Evolutionary conservation across 2,888 invertebrate species (phyloP), one percentile per base, ranked within the genome.

Genomic region (Drosophila birchii): DNA sequence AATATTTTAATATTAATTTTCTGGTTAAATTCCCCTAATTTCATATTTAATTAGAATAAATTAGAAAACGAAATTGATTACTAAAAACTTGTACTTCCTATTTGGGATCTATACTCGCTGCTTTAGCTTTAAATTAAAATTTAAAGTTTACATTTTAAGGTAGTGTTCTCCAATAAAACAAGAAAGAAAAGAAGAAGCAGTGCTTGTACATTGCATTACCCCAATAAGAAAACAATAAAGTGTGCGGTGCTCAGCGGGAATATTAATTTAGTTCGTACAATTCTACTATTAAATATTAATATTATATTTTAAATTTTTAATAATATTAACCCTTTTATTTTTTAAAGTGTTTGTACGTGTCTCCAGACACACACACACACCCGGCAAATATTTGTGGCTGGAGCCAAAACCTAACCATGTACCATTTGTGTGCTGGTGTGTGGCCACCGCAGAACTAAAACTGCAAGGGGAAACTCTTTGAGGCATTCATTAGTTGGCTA

Each of bases 401-500:
- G 69, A 58, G 87, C 80, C 72, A 64, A 76, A 78, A 83, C 69
- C 67, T 56, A 64, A 62, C 44, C 62, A 51, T 61, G 56, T 70
- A 23, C 49, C 43, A 45, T 53, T 55, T 45, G 62, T 61, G 53
- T 54, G 45, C 56, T 51, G 64, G 67, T 64, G 36, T 57, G 62
- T 60, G 49, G 49, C 51, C 20, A 56, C 71, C 80, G 71, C 68
- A 75, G 66, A 85, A 82, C 82, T 82, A 73, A 81, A 81, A 85
- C 68, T 81, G 85, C 78, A 82, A 64, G 72, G 61, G 63, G 51
- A 75, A 78, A 73, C 63, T 84, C 84, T 81, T 84, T 81, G 81
- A 84, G 75, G 77, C 84, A 81, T 81, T 84, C 81, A 81, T 81
- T 81, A 84, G 81, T 80, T 82, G 54, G 56, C 77, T 70, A 70